Base-by-base conservation (phyloP, 2,113 vertebrate species). In the Mola mola region DNA sequence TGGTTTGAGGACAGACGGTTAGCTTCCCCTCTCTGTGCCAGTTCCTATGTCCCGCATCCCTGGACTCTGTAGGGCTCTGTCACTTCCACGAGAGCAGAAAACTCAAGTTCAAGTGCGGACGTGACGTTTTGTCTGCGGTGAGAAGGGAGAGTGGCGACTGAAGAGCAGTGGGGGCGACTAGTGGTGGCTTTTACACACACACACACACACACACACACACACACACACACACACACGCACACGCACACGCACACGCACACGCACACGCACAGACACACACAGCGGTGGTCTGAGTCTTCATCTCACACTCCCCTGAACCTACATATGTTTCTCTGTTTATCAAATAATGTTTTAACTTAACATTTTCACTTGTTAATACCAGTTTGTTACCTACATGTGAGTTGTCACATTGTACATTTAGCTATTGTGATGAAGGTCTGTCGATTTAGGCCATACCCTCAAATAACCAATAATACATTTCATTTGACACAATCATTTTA, bases 41-140 rank as follows among this genome's bases (percentile, higher is more conserved):
- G 49, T 48, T 52, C 57, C 57, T 19, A 65, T 33, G 75, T 72
- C 69, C 66, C 66, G 83, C 79, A 29, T 86, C 75, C 79, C 75
- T 56, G 61, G 72, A 44, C 92, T 94, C 89, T 94, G 93, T 57
- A 83, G 64, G 94, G 94, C 93, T 95, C 94, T 95, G 70, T 71
- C 72, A 94, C 81, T 95, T 93, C 94, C 95, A 95, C 94, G 94
- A 94, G 94, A 94, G 94, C 94, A 96, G 94, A 95, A 96, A 97
- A 97, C 96, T 96, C 95, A 97, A 98, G 96, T 98, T 98, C 96
- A 98, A 97, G 96, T 97, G 95, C 96, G 96, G 96, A 98, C 96
- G 96, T 98, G 96, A 98, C 96, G 96, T 97, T 97, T 95, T 95
- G 95, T 96, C 94, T 95, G 94, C 95, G 94, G 94, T 94, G 94